Percentiles rank a stretch among this genome's conserved stretches.
These are phyloP conservation scores for Hedychridium roseum DNA, from an alignment of 2,888 invertebrate species.

Conservation along the genomic window DNA sequence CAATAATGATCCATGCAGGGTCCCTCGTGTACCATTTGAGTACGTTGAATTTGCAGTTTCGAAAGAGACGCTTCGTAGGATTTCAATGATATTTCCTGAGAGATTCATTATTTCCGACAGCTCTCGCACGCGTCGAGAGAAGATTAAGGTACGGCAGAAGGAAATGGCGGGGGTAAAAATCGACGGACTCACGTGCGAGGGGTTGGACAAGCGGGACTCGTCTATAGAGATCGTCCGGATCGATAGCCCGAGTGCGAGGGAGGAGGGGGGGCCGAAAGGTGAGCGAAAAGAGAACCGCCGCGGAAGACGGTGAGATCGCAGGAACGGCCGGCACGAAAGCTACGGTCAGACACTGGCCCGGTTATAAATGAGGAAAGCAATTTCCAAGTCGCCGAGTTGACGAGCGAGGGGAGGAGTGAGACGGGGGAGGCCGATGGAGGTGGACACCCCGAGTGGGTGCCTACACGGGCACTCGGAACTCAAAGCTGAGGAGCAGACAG, in stretches of 20 bases:
- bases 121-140: conserved; percentile 10
- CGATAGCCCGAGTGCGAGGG: conserved; percentile 27
- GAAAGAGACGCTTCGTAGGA: conserved; percentile 7
- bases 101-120: conserved; percentile 12
- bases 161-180: conserved; percentile 26
- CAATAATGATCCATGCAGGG: too few relatives aligned
- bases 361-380: conserved; percentile 59
- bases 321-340: conserved; percentile 37
- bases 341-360: conserved; percentile 47
- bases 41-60: too few relatives aligned
- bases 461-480: conserved; percentile 17
- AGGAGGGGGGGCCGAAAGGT: not conserved
- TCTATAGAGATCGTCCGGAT: conserved; percentile 32
- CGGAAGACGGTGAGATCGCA: conserved; percentile 32
- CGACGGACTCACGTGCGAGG: conserved; percentile 34
- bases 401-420: too few relatives aligned
- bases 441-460: not conserved
- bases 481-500: conserved; percentile 28
- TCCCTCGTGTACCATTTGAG: too few relatives aligned
- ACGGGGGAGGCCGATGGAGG: conserved; percentile 6
- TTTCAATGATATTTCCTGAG: conserved; percentile 17
- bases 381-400: conserved; percentile 57
- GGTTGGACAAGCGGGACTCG: conserved; percentile 1
- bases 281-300: conserved; percentile 24
- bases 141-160: conserved; percentile 11